phyloP scores from a whole-genome alignment of 2,888 invertebrate species.

The Magallana nippona region DNA sequence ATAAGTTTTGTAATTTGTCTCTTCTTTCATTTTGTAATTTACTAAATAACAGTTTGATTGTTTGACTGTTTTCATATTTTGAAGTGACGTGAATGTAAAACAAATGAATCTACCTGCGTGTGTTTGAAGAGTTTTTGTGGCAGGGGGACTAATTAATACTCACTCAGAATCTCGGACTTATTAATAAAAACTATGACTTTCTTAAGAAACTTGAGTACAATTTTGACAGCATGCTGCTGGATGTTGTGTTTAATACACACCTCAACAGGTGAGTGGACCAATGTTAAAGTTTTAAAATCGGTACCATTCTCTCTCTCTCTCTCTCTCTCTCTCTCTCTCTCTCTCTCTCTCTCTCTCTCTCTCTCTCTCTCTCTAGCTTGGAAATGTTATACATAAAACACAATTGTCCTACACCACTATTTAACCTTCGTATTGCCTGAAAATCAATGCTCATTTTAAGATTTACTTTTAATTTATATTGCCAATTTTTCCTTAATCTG shows the following conservation, averaged over 20 bases:
- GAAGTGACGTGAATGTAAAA: not conserved
- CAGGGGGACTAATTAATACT: constrained; percentile 19
- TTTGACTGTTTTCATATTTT: not conserved
- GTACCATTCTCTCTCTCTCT: not conserved
- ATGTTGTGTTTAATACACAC: not conserved
- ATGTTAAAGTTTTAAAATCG: not conserved
- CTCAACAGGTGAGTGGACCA: not conserved
- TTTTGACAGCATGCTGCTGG: not conserved
- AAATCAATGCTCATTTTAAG: no score
- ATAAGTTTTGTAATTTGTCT: constrained; percentile 9
- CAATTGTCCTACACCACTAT: no score
- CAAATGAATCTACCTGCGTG: not conserved
- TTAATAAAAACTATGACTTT: not conserved
- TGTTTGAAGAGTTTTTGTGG: not conserved
- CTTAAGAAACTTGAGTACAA: not conserved
- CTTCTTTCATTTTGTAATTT: constrained; percentile 12
- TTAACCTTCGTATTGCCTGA: no score
- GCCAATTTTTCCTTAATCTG: no score
- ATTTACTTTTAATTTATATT: no score
- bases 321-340: constrained; percentile 23
- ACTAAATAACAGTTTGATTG: not conserved
- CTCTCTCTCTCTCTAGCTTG: not conserved
- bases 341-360: constrained; percentile 23
- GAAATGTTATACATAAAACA: no score
- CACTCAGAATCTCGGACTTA: constrained; percentile 9